phyloP scores from a whole-genome alignment of 2,797 vertebrate genomes.

The Microctenopoma stevenorrisi region DNA sequence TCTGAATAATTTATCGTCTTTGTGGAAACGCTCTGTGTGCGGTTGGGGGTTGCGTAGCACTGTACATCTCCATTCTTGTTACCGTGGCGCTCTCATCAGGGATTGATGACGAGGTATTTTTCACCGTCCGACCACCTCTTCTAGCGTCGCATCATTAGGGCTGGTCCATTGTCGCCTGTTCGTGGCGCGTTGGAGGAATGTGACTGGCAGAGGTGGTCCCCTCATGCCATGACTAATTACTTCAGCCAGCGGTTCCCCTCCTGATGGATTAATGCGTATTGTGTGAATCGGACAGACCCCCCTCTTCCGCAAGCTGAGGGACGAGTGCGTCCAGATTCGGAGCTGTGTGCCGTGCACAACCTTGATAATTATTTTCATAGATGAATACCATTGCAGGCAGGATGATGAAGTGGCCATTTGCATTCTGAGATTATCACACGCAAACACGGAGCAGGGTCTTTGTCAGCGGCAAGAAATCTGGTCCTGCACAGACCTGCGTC shows the following conservation, averaged over 20 bases:
- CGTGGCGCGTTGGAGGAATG: slow-evolving; percentile 77
- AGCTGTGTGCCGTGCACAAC: slow-evolving; percentile 86
- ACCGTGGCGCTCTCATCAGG: slow-evolving; percentile 47
- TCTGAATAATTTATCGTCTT: slow-evolving; percentile 96
- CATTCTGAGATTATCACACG: slow-evolving; percentile 88
- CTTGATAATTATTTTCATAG: slow-evolving; percentile 98
- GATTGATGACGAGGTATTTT: slow-evolving; percentile 77
- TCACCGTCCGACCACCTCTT: slow-evolving; percentile 56
- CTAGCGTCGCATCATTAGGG: slow-evolving; percentile 69
- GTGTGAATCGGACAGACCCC: slow-evolving; percentile 76
- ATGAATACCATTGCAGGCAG: slow-evolving; percentile 92
- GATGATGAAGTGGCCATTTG: slow-evolving; percentile 96
- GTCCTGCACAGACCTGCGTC: slow-evolving; percentile 54
- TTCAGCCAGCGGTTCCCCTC: slow-evolving; percentile 83
- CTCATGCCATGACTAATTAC: slow-evolving; percentile 92
- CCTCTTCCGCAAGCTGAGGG: slow-evolving; percentile 58
- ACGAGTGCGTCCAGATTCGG: slow-evolving; percentile 83
- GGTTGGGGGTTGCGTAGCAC: slow-evolving; percentile 50
- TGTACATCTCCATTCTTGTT: slow-evolving; percentile 69
- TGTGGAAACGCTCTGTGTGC: slow-evolving; percentile 86
- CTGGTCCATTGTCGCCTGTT: slow-evolving; percentile 61
- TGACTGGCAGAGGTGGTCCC: slow-evolving; percentile 88
- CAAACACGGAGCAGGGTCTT: slow-evolving; percentile 86
- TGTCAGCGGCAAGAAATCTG: slow-evolving; percentile 77
- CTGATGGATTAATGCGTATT: slow-evolving; percentile 95